Evolutionary conservation across 2,113 vertebrate genomes (phyloP).

Genomic region (Gnathonemus echidnorhynchus): DNA sequence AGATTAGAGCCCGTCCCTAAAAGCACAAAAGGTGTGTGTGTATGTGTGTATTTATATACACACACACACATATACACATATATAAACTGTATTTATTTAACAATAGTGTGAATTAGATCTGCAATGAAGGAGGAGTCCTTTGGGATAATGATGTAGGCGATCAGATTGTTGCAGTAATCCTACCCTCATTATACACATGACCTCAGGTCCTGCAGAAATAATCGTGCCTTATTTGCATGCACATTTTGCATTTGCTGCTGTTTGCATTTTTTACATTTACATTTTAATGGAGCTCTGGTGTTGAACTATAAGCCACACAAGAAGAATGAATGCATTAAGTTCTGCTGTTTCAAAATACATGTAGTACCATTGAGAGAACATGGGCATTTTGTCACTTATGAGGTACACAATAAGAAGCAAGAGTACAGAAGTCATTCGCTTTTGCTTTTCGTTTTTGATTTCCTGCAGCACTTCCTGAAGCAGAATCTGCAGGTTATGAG

Average conservation of each 20-base stretch:
- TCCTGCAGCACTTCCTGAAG: too few species aligned
- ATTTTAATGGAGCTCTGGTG: neutral
- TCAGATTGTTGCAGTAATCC: neutral
- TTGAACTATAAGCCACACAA: neutral
- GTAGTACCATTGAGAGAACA: too few species aligned
- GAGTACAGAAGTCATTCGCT: too few species aligned
- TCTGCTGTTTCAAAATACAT: neutral
- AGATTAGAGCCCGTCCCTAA: neutral
- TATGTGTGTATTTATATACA: too few species aligned
- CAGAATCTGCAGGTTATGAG: too few species aligned
- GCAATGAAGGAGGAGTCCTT: neutral
- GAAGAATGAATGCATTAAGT: neutral
- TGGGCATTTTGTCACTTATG: too few species aligned
- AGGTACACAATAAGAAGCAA: too few species aligned
- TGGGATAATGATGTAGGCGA: neutral
- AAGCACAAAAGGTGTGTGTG: neutral
- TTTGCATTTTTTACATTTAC: neutral
- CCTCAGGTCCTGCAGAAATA: neutral
- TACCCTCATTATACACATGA: neutral
- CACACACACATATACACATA: too few species aligned
- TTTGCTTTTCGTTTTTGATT: too few species aligned
- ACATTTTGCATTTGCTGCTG: neutral
- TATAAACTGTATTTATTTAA: neutral
- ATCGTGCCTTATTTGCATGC: neutral
- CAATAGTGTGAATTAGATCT: neutral